These are phyloP conservation scores for Chloroclystis v-ata DNA, from an alignment of 2,888 invertebrate genomes.

Conservation along the genomic window DNA sequence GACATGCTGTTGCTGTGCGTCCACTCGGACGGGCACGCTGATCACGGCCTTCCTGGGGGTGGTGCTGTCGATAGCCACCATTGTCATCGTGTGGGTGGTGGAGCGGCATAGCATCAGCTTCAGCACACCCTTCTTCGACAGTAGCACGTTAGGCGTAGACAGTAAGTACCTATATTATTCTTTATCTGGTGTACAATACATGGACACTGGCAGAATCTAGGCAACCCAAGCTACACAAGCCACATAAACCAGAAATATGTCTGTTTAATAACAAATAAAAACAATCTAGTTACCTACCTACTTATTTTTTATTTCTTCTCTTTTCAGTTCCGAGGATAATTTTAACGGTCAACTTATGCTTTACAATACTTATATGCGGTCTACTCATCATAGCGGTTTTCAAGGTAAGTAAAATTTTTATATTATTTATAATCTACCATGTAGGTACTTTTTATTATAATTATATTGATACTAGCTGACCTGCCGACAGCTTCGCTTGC, in stretches of 20 bases:
- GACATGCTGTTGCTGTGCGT: slow-evolving; percentile 84
- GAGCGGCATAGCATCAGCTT: slow-evolving; percentile 80
- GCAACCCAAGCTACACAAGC: no score
- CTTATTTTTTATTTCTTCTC: no score
- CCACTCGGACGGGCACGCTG: slow-evolving; percentile 85
- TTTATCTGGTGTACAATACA: neutral
- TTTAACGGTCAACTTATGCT: slow-evolving; percentile 86
- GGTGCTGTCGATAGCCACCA: slow-evolving; percentile 83
- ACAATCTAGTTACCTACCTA: no score
- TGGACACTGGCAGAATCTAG: no score
- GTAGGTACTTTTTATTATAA: no score
- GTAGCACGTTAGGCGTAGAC: slow-evolving; percentile 59
- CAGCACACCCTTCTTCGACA: slow-evolving; percentile 87
- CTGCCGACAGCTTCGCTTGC: no score
- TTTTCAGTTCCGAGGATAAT: slow-evolving; percentile 85
- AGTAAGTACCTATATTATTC: slow-evolving; percentile 76
- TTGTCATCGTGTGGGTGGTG: slow-evolving; percentile 82
- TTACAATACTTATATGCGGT: slow-evolving; percentile 89
- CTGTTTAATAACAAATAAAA: no score
- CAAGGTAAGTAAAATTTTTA: slow-evolving; percentile 78
- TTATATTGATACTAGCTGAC: no score
- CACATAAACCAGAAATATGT: no score
- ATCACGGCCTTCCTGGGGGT: slow-evolving; percentile 85
- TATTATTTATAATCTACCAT: neutral
- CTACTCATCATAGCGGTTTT: slow-evolving; percentile 85